A percentile compares a stretch with the other conserved stretches of the same genome.
These are phyloP conservation scores for Bettongia penicillata DNA, from an alignment of 2,113 vertebrate species.

Conservation along the genomic window DNA sequence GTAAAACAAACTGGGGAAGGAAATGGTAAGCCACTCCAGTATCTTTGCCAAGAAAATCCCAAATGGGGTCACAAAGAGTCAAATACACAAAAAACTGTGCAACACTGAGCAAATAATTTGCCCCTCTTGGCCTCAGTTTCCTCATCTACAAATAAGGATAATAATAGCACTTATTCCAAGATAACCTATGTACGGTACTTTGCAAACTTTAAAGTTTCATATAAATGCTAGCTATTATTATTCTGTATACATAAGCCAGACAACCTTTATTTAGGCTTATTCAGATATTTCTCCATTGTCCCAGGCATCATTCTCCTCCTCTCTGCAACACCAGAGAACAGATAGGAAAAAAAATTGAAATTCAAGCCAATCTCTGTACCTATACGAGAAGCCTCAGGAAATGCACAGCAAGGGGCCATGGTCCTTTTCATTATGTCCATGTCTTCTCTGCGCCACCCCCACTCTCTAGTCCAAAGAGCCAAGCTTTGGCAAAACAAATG, in stretches of 20 bases:
- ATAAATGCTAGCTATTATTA: neutral
- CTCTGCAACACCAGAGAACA: neutral
- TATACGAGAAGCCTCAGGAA: neutral
- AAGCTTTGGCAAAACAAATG: neutral
- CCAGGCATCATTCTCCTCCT: neutral
- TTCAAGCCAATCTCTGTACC: neutral
- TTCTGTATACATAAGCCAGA: neutral
- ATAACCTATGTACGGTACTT: neutral
- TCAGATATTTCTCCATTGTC: neutral
- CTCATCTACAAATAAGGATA: neutral
- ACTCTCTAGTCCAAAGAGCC: neutral
- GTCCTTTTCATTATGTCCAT: neutral
- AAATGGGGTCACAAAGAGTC: neutral
- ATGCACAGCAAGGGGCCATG: neutral
- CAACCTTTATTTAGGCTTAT: neutral
- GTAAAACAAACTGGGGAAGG: neutral
- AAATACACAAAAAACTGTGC: no score
- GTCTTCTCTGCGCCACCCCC: neutral
- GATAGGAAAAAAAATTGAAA: neutral
- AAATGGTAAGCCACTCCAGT: neutral
- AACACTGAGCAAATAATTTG: neutral
- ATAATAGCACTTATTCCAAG: neutral
- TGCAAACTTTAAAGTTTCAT: neutral
- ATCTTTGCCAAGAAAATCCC: neutral
- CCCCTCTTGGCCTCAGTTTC: slow-evolving; percentile 8